Evolutionary conservation across 2,888 invertebrate genomes (phyloP).

Genomic region (Plemyria rubiginata): DNA sequence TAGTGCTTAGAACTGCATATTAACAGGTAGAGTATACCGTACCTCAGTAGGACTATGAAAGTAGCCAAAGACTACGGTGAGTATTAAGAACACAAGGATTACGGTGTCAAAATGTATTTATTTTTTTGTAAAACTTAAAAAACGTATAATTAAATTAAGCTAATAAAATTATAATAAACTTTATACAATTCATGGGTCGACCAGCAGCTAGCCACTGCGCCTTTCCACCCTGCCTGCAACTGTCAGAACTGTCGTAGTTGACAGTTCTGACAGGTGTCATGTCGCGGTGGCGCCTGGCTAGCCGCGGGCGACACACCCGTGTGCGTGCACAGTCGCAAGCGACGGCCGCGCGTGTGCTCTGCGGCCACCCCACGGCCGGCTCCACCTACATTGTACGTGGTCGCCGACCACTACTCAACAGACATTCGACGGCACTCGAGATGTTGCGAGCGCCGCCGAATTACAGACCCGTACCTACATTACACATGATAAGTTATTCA

Average conservation of each 20-base stretch:
- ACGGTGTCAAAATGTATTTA: slow-evolving; percentile 86
- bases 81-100: slow-evolving; percentile 29
- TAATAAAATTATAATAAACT: slow-evolving; percentile 79
- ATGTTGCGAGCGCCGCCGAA: slow-evolving; percentile 65
- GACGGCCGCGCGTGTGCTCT: slow-evolving; percentile 63
- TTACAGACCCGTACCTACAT: slow-evolving; percentile 47
- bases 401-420: slow-evolving; percentile 62
- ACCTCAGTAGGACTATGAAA: background rate
- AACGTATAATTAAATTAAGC: slow-evolving; percentile 74
- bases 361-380: slow-evolving; percentile 61
- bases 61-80: background rate
- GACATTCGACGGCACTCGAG: slow-evolving; percentile 67
- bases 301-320: slow-evolving; percentile 71
- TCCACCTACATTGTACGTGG: slow-evolving; percentile 83
- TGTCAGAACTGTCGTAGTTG: slow-evolving; percentile 46
- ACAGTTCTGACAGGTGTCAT: slow-evolving; percentile 45
- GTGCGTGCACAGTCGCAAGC: slow-evolving; percentile 83
- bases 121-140: slow-evolving; percentile 73
- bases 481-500: slow-evolving; percentile 28
- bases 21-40: too few relatives aligned
- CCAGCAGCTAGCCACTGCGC: slow-evolving; percentile 78
- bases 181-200: slow-evolving; percentile 80
- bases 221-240: slow-evolving; percentile 39
- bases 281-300: slow-evolving; percentile 67
- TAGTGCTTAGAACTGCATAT: too few relatives aligned